These are phyloP conservation scores for Hipposideros armiger DNA, from an alignment of 2,113 vertebrate genomes.

Conservation along the genomic window DNA sequence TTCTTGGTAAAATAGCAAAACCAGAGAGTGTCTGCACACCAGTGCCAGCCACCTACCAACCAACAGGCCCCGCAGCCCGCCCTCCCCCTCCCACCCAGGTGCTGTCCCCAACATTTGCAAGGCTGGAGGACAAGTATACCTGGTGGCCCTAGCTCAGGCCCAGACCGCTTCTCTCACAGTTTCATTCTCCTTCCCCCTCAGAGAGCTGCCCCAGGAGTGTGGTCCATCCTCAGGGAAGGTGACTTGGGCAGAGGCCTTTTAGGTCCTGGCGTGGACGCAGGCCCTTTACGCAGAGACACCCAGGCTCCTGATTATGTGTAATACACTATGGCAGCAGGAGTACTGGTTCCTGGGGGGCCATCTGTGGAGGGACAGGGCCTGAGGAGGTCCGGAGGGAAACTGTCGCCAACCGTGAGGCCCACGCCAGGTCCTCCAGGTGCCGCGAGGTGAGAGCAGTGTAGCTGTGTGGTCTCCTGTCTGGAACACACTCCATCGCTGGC, in stretches of 20 bases:
- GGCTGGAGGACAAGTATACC: fast-evolving
- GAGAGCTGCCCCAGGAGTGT: neutral
- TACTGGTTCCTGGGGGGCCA: neutral
- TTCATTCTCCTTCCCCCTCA: neutral
- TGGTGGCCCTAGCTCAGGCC: neutral
- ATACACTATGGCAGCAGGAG: neutral
- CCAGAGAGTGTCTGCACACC: neutral
- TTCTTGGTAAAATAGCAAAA: neutral
- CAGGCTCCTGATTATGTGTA: no score
- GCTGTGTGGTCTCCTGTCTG: fast-evolving
- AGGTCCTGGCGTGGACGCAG: no score
- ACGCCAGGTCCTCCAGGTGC: fast-evolving
- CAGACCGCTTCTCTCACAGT: neutral
- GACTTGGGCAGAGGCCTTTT: neutral
- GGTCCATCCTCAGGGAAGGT: neutral
- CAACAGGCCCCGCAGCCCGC: fast-evolving
- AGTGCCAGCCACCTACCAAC: fast-evolving
- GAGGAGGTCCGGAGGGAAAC: neutral
- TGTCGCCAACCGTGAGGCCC: fast-evolving
- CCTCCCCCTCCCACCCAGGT: fast-evolving
- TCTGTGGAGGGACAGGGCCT: neutral
- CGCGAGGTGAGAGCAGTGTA: fast-evolving
- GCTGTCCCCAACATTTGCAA: fast-evolving
- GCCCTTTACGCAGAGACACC: neutral
- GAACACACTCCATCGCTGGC: fast-evolving